phyloP scores from a whole-genome alignment of 92 coral and sea anemone genomes.

The Porites lobata region DNA sequence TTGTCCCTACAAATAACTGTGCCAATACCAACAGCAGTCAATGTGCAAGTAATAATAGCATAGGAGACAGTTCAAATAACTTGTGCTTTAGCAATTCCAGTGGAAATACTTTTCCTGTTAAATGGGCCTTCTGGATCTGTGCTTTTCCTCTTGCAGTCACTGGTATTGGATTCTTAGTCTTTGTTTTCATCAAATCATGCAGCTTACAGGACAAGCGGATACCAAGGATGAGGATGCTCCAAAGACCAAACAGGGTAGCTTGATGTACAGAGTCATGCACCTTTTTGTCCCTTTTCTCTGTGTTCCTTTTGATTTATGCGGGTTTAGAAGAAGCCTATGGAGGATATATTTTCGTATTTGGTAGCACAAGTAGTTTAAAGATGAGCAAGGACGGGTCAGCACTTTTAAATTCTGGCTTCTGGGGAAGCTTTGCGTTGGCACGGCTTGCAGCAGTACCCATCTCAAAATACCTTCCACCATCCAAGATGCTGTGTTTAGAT shows the following conservation, averaged over 20 bases:
- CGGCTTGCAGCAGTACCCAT: constrained; percentile 87
- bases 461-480: constrained; percentile 74
- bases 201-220: constrained; percentile 33
- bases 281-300: constrained; percentile 73
- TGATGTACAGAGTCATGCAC: constrained; percentile 61
- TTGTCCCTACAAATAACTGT: background rate
- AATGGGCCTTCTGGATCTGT: constrained; percentile 89
- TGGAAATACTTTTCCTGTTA: constrained; percentile 42
- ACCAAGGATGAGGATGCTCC: constrained; percentile 55
- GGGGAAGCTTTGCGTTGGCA: constrained; percentile 96
- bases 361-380: constrained; percentile 43
- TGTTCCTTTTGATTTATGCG: constrained; percentile 85
- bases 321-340: constrained; percentile 94
- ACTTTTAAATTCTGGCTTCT: constrained; percentile 82
- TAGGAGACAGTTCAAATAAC: too few relatives aligned
- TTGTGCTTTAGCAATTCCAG: background rate
- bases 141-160: constrained; percentile 72
- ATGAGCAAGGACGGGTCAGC: constrained; percentile 80
- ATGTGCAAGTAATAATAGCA: too few relatives aligned
- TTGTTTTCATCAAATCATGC: constrained; percentile 60
- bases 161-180: constrained; percentile 73
- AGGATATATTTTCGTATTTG: constrained; percentile 87
- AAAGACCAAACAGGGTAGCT: constrained; percentile 53
- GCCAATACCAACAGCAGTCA: background rate
- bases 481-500: constrained; percentile 75